Evolutionary conservation across 1,140 invertebrate species (phyloP), one percentile per base, ranked within the genome.

Genomic region (Pseudomyrmex cubaensis): DNA sequence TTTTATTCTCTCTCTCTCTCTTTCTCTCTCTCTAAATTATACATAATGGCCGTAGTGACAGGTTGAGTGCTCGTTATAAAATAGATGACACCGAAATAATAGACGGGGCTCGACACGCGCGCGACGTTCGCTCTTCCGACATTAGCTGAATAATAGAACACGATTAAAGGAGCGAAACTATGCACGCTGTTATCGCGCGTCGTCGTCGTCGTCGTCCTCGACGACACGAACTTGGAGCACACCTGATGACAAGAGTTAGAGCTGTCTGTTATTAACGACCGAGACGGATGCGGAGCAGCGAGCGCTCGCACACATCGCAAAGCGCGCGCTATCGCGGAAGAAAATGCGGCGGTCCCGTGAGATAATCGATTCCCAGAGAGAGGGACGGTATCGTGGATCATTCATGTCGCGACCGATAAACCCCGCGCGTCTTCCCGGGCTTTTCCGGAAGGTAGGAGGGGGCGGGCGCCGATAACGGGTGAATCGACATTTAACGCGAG

Each of bases 401-500:
- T 74, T 66, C 80, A 48, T 76, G 86, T 87, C 85, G 73, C 85
- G 50, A 64, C 44, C 67, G 86, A 87, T 87, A 87, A 84, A 87
- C 57, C 46, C 35, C 5, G 5, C 35, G 35, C 35, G 54, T 17
- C 56, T 54, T 54, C 80, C 44, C 44, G 48, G 10, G 10, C 73
- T 73, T 75, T 73, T 57, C 70, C 44, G 15, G 13, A 9, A 2
- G 20, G 22, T 8, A 17, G 2, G 20, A n/a, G n/a, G 13, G 44
- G 15, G 48, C 15, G 57, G 8, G 73, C n/a, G 15, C 66, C 76
- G 76, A 80, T 80, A 80, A 80, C 77, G 72, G 48, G 54, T 62
- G 83, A 87, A 85, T 83, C 83, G 87, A 88, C 87, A 74, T 88
- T 89, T 87, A 87, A 87, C 86, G 85, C 69, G 86, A 64, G 66